phyloP scores from a whole-genome alignment of 2,888 invertebrate species.

The Pseudococcus jackbeardsleyi region DNA sequence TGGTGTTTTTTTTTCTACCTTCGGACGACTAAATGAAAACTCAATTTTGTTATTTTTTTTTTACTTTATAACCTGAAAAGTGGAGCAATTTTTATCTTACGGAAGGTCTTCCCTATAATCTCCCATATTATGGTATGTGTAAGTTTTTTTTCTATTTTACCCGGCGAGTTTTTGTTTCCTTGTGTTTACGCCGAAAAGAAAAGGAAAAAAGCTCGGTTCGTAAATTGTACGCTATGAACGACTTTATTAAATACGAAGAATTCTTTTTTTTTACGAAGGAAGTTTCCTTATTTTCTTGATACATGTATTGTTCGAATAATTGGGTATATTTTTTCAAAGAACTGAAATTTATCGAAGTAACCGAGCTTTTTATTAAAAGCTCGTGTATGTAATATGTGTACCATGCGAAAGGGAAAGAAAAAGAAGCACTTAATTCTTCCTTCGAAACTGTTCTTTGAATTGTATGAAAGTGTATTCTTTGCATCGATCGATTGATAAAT shows the following conservation, averaged over 20 bases:
- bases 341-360: conserved; percentile 26
- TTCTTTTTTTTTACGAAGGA: neutral
- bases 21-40: conserved; percentile 4
- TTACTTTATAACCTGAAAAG: neutral
- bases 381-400: neutral
- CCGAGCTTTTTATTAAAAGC: conserved; percentile 27
- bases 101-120: conserved; percentile 1
- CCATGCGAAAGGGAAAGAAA: neutral
- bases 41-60: conserved; percentile 4
- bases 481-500: no score
- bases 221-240: conserved; percentile 3
- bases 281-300: conserved; percentile 31
- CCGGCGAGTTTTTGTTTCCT: neutral
- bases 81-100: conserved; percentile 27
- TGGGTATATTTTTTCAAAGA: conserved; percentile 33
- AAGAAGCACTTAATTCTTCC: neutral
- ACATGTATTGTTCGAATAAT: conserved; percentile 23
- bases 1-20: neutral
- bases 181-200: neutral
- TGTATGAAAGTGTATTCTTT: no score
- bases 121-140: conserved; percentile 18
- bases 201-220: neutral
- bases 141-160: neutral
- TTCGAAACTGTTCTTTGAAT: no score
- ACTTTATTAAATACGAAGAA: conserved; percentile 23